Evolutionary conservation across 2,113 vertebrate genomes (phyloP).

Genomic region (Peromyscus polionotus): DNA sequence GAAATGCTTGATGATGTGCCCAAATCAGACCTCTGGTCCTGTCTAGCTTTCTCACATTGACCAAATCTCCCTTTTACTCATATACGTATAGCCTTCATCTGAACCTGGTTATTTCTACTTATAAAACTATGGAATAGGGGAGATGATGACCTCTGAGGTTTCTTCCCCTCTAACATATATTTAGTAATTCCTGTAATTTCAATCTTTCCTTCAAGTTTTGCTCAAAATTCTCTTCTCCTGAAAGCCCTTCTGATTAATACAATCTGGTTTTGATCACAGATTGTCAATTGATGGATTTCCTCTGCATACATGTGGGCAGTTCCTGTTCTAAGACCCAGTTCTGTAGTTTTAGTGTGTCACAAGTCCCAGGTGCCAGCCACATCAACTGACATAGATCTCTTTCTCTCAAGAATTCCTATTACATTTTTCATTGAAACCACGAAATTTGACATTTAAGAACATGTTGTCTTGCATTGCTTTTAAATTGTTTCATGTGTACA

Average conservation of each 20-base stretch:
- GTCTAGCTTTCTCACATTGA: not conserved
- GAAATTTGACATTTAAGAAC: constrained; percentile 65
- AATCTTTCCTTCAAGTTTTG: constrained; percentile 57
- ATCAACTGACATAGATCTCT: constrained; percentile 73
- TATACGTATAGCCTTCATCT: not conserved
- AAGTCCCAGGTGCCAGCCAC: constrained; percentile 58
- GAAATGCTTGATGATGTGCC: not conserved
- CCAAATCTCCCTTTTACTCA: not conserved
- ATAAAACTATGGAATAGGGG: not conserved
- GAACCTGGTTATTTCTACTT: not conserved
- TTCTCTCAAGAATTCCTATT: constrained; percentile 73
- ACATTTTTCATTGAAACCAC: constrained; percentile 77
- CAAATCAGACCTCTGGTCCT: not conserved
- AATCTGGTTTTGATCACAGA: constrained; percentile 63
- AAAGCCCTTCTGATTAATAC: constrained; percentile 58
- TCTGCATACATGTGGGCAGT: constrained; percentile 59
- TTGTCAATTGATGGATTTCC: constrained; percentile 66
- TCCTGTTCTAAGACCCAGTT: constrained; percentile 60
- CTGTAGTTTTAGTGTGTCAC: constrained; percentile 67
- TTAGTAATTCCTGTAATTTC: constrained; percentile 45
- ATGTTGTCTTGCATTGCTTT: constrained; percentile 65
- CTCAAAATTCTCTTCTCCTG: constrained; percentile 13
- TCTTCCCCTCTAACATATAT: not conserved
- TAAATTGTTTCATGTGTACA: constrained; percentile 71
- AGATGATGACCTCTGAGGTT: constrained; percentile 6